phyloP scores from a whole-genome alignment of 2,113 vertebrate species.

The Tachysurus vachellii region DNA sequence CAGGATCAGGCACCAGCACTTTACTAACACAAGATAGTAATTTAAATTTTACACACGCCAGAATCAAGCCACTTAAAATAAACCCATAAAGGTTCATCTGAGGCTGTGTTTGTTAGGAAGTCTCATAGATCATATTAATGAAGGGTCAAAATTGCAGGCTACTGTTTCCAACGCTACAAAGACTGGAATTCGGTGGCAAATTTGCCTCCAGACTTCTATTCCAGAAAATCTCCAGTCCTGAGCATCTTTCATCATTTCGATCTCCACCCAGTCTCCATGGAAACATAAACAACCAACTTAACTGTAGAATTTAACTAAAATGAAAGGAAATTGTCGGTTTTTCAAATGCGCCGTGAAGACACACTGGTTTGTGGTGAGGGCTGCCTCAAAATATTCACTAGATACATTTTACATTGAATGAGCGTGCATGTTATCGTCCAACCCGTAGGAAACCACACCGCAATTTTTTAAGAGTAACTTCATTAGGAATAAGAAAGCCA shows the following conservation, averaged over 20 bases:
- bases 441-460: slow-evolving; percentile 14
- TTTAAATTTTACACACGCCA: slow-evolving; percentile 17
- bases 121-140: slow-evolving; percentile 37
- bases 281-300: slow-evolving; percentile 33
- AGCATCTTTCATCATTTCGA: background rate
- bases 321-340: slow-evolving; percentile 6
- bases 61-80: slow-evolving; percentile 10
- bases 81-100: slow-evolving; percentile 11
- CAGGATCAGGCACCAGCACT: background rate
- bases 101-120: background rate
- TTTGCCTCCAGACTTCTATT: background rate
- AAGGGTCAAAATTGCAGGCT: slow-evolving; percentile 22
- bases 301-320: background rate
- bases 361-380: slow-evolving; percentile 7
- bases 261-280: slow-evolving; percentile 33
- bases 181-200: background rate
- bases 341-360: background rate
- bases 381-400: background rate
- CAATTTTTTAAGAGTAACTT: background rate
- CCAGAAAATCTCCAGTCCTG: slow-evolving; percentile 11
- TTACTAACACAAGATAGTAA: slow-evolving; percentile 11
- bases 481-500: background rate
- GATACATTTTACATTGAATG: background rate
- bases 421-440: background rate
- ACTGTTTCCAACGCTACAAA: slow-evolving; percentile 3